Conservation (phyloP, 2,888 invertebrate species). For the Tineola bisselliella region DNA sequence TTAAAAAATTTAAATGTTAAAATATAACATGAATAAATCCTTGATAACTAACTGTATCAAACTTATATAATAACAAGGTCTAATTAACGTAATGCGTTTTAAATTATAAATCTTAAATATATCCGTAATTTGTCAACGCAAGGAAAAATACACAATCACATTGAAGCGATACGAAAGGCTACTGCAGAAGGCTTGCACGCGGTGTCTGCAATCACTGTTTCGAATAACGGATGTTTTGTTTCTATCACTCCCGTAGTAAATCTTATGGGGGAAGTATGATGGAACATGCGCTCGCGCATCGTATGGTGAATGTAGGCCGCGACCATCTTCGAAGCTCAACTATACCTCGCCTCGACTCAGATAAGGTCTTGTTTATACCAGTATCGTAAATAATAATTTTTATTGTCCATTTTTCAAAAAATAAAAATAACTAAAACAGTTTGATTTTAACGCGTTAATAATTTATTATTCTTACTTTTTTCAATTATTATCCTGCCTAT, state of each 20-base stretch:
- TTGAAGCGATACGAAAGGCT: constrained; percentile 29
- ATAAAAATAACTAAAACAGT: background rate
- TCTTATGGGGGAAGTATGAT: constrained; percentile 27
- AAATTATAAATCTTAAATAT: background rate
- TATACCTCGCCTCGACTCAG: constrained; percentile 45
- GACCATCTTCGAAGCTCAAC: constrained; percentile 57
- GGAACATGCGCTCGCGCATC: constrained; percentile 43
- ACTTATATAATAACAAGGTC: background rate
- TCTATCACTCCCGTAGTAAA: constrained; percentile 22
- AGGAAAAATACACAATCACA: constrained; percentile 6
- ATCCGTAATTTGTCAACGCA: constrained; percentile 4
- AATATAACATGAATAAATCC: too few species aligned
- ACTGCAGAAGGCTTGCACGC: constrained; percentile 37
- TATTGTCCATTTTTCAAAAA: background rate
- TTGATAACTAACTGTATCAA: background rate
- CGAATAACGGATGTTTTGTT: constrained; percentile 22
- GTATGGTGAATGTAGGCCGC: constrained; percentile 65
- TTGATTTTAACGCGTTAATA: too few species aligned
- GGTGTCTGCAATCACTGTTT: constrained; percentile 26
- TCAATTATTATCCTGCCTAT: too few species aligned
- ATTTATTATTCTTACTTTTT: too few species aligned
- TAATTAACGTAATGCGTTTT: background rate
- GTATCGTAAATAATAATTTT: background rate
- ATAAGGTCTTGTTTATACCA: constrained; percentile 39
- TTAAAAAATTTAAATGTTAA: too few species aligned